Conservation (phyloP, 2,888 invertebrate species). For the Tetragnatha montana region DNA sequence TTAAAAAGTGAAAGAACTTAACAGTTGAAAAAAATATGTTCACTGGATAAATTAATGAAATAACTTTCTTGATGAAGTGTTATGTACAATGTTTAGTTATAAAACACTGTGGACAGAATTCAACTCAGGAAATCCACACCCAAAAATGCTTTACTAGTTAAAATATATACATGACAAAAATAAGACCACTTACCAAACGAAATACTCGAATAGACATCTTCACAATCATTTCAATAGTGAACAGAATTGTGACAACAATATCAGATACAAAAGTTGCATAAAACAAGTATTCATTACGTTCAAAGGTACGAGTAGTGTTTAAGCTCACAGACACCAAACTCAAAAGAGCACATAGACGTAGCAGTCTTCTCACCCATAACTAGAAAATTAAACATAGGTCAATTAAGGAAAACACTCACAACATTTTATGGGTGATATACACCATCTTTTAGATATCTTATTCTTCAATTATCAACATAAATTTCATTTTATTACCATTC, state of each 20-base stretch:
- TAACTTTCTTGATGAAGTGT: not conserved
- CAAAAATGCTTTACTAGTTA: too few relatives aligned
- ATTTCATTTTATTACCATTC: not conserved
- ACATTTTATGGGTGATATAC: too few relatives aligned
- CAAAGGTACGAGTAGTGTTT: constrained; percentile 98
- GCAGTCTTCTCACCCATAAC: constrained; percentile 91
- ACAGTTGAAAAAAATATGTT: not conserved
- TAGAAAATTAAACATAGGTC: constrained; percentile 75
- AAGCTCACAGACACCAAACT: constrained; percentile 96
- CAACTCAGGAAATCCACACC: too few relatives aligned
- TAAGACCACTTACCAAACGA: constrained; percentile 77
- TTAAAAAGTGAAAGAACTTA: not conserved
- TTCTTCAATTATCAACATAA: not conserved
- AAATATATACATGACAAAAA: constrained; percentile 60
- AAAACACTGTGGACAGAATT: too few relatives aligned
- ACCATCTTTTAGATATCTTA: not conserved
- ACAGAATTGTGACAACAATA: constrained; percentile 90
- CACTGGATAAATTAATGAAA: not conserved
- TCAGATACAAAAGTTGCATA: constrained; percentile 94
- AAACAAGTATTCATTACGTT: constrained; percentile 88
- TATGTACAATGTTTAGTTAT: too few relatives aligned
- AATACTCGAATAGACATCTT: constrained; percentile 98
- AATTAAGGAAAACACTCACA: not conserved
- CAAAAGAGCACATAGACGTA: constrained; percentile 92
- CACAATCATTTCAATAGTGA: constrained; percentile 98